Base-by-base conservation (phyloP, 1,140 invertebrate species). In the Brachionus sp. region DNA sequence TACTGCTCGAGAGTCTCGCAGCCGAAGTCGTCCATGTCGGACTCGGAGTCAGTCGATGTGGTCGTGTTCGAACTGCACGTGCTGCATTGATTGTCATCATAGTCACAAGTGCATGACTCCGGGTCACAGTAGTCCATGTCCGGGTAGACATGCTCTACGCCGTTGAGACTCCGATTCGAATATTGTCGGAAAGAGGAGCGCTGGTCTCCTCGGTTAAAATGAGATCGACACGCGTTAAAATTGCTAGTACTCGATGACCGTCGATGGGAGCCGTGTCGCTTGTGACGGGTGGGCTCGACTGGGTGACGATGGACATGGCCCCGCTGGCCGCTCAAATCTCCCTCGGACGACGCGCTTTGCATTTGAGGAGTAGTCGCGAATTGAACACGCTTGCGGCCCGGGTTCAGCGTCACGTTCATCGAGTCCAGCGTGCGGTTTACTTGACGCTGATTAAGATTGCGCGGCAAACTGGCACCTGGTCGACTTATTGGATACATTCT, bases 21-120 rank as follows among this genome's bases (percentile, higher is more conserved):
- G n/a, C 70, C 70, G 19, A 62, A 80, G 33, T 80, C 77, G 35
- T 80, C 77, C 50, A 80, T 23, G 10, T 80, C 77, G 19, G 77
- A 80, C 37, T 80, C 77, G 33, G 77, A 80, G 25, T 80, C 77
- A 29, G 70, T 75, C 7, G 70, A 75, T 10, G 70, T 75, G 19
- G 77, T 80, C n/a, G 77, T 80, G n/a, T 66, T 80, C 0, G 77
- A 80, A 25, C 77, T 80, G 37, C 77, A 80, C 12, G 77, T 80
- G 19, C 46, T 62, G 57, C 77, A 80, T 10, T 80, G 35, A 16
- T 80, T 44, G 16, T 80, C 77, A 2, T 80, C 77, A 33, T 23
- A 80, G 5, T 80, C 77, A 25, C 77, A 80, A 4, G 53, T 44
- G 12, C 50, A 44, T 0, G 3, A 19, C 2, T 75, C 66, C 23